phyloP scores from a whole-genome alignment of 2,113 vertebrate genomes.

The Suncus etruscus region DNA sequence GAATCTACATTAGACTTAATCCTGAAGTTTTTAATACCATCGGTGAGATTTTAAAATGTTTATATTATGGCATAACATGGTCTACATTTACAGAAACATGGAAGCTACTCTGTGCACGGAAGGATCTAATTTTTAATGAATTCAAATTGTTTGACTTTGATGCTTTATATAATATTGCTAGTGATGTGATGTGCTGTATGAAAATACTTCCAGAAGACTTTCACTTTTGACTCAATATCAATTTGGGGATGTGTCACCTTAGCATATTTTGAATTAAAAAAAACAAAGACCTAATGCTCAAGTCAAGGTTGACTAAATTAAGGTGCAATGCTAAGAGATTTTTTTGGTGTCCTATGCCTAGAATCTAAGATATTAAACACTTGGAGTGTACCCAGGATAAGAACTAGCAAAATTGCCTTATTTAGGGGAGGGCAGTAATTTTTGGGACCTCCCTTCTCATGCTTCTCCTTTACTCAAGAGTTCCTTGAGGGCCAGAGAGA shows the following conservation, averaged over 20 bases:
- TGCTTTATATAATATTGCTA: neutral
- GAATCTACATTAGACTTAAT: neutral
- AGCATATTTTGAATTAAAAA: neutral
- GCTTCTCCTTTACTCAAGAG: neutral
- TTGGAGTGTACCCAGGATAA: fast-evolving
- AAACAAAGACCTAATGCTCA: no score
- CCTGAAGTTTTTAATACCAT: neutral
- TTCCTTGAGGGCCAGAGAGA: no score
- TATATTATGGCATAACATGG: neutral
- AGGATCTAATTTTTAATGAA: neutral
- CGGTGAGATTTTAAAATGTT: neutral
- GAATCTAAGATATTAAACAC: neutral
- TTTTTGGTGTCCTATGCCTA: neutral
- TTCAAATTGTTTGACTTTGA: neutral
- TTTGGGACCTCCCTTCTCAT: neutral
- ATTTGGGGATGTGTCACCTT: no score
- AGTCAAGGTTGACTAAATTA: neutral
- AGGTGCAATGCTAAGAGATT: neutral
- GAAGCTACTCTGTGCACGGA: neutral
- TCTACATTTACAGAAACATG: neutral
- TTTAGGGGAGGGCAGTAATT: neutral
- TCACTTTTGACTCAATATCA: neutral
- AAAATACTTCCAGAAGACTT: neutral
- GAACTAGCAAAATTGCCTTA: neutral
- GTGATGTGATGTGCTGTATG: neutral